Base-by-base conservation (phyloP, 2,888 invertebrate genomes). In the Monochamus alternatus region DNA sequence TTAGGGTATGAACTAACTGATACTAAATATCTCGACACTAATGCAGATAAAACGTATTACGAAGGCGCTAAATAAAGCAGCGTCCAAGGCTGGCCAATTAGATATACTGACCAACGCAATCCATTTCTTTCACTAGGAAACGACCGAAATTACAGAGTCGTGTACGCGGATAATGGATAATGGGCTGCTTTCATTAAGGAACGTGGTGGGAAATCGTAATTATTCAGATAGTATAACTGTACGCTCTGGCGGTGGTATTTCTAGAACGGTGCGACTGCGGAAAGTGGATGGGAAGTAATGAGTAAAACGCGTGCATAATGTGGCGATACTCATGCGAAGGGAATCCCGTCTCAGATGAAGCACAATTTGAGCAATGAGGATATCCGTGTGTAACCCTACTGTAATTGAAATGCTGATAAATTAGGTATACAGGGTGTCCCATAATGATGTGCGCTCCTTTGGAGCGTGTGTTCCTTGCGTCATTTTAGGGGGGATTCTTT, bases 61-160 rank as follows among this genome's bases (percentile, higher is more conserved):
- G 14, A 47, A 12, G 43, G 14, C 44, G 30, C 14, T 64, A 64
- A 64, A 64, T 64, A 44, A 47, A 47, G 64, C 30, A 22, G 30
- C 22, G 32, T 47, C 30, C 47, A 47, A 64, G 64, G 64, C 64
- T 64, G 47, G 12, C 22, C 64, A 64, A 64, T 64, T 64, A 44
- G 30, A 47, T 30, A 64, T 8, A 63, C 64, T 64, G 64, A 64
- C 64, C 64, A 64, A 64, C 64, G 47, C 64, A 64, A 64, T 47
- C 47, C 38, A 30, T 47, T 64, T 64, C 64, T 44, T 64, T 64
- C 44, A 10, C 12, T 64, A 30, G 44, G 4, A 9, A 63, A 8
- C 14, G 14, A 44, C 44, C 14, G 5, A 64, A 64, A 64, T 44
- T 38, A 47, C 31, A 64, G 22, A 14, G 22, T 55, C 47, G 30